Base-by-base conservation (phyloP, 2,113 vertebrate species). In the Pelobates fuscus region DNA sequence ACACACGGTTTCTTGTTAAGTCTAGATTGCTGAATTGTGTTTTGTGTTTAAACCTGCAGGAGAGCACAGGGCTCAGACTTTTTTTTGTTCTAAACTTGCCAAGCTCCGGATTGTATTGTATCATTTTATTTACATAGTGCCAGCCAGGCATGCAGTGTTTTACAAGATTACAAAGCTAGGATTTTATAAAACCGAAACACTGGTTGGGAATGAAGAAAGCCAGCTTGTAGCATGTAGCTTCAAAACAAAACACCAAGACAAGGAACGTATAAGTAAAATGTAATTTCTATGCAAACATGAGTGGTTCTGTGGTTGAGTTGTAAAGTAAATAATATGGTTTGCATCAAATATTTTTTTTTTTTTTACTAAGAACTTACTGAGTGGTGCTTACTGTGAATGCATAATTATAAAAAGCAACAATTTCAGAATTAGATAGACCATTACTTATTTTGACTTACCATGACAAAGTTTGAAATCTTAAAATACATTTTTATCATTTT, bases 71-170 rank as follows among this genome's bases (percentile, higher is more conserved):
- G 54, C 54, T n/a, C 25, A 29, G 59, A 17, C 17, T 61, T 11
- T 8, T 11, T 8, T 61, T 61, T 29, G 25, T 27, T n/a, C 26
- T 15, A 14, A 18, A 30, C 26, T 18, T 61, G 59, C 59, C 59
- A 61, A 61, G 59, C 24, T 61, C 59, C n/a, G 59, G 27, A 61
- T 61, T 29, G 59, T 29, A n/a, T 61, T 61, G 27, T 61, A 30
- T 61, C 27, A 61, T 61, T 27, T 26, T 29, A 61, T 61, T 61
- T 61, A 61, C 27, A 61, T 18, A 61, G 25, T 12, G 25, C 59
- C 59, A 61, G 24, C 12, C 27, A 23, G 23, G 25, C 59, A 61
- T 26, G 25, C 59, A 30, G 25, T 29, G 18, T 27, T 61, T 61
- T 30, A 61, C 59, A 61, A 61, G 26, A 61, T 61, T 61, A 30